These are phyloP conservation scores for Prenolepis imparis DNA, from an alignment of 2,888 invertebrate species.

Conservation along the genomic window DNA sequence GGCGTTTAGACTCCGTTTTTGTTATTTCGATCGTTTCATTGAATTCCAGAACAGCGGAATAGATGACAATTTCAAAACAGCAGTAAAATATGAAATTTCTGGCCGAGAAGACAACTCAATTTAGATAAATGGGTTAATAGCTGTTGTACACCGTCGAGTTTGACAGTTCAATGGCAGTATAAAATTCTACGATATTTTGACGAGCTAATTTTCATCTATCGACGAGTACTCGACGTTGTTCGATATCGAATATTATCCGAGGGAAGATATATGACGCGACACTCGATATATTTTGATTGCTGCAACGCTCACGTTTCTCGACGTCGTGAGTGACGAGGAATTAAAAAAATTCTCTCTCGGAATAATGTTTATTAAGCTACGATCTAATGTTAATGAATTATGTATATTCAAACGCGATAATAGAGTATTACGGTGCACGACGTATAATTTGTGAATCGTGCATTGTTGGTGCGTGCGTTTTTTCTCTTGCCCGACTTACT, in stretches of 20 bases:
- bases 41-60: constrained; percentile 2
- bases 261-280: constrained; percentile 40
- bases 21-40: background rate
- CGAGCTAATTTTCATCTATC: background rate
- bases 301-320: background rate
- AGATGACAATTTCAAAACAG: constrained; percentile 6
- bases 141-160: background rate
- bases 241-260: constrained; percentile 48
- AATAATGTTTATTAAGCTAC: constrained; percentile 15
- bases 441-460: constrained; percentile 12
- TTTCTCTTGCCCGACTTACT: constrained; percentile 51
- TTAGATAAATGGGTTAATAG: constrained; percentile 25
- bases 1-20: background rate
- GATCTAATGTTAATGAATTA: constrained; percentile 3
- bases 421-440: background rate
- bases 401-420: constrained; percentile 1
- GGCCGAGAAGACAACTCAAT: constrained; percentile 16
- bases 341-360: background rate
- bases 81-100: constrained; percentile 1
- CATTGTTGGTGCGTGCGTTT: constrained; percentile 22
- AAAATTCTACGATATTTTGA: background rate
- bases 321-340: background rate
- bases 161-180: background rate
- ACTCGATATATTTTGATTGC: constrained; percentile 38
- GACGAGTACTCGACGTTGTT: background rate